Evolutionary conservation across 1,140 invertebrate genomes (phyloP), one percentile per base, ranked within the genome.

Genomic region (Melitaea cinxia): DNA sequence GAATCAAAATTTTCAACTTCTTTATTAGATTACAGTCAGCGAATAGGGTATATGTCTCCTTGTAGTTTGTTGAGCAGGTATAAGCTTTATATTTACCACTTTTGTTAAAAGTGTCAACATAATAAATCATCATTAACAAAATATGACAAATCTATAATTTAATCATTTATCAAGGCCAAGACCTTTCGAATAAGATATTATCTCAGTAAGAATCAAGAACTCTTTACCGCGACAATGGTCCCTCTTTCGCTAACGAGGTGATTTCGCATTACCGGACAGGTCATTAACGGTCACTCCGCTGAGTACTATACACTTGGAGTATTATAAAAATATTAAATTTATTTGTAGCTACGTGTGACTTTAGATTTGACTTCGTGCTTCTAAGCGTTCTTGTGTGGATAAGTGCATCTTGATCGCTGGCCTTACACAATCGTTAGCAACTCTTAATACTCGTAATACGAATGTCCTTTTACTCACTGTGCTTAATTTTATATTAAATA

Each of bases 251-350:
- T 84, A 84, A 84, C 78, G 80, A 84, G 71, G 73, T 75, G 77
- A 82, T 74, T 77, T 73, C 72, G 74, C 79, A 73, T 78, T 72
- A 56, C 65, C 73, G 70, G 65, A 68, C 64, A 64, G 77, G 78
- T 73, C 79, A 82, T 83, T 84, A 84, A 75, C 75, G 80, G 75
- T 79, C 80, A 82, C 79, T 81, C 65, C 61, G 69, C 59, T 45
- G 33, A 47, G 42, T 49, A 58, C 52, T 53, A 15, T 15, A 47
- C 49, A 50, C 50, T 61, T 61, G 66, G 65, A 65, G 35, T 75
- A 70, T 75, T 69, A 72, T 75, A 73, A 75, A 72, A 70, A 68
- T 72, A 75, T 72, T 42, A 58, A 45, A 54, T 63, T 70, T 70
- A 57, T 57, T 26, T 54, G 61, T 47, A 23, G 21, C 14, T n/a